phyloP scores from a whole-genome alignment of 2,888 invertebrate genomes.

The Himalopsyche japonica region DNA sequence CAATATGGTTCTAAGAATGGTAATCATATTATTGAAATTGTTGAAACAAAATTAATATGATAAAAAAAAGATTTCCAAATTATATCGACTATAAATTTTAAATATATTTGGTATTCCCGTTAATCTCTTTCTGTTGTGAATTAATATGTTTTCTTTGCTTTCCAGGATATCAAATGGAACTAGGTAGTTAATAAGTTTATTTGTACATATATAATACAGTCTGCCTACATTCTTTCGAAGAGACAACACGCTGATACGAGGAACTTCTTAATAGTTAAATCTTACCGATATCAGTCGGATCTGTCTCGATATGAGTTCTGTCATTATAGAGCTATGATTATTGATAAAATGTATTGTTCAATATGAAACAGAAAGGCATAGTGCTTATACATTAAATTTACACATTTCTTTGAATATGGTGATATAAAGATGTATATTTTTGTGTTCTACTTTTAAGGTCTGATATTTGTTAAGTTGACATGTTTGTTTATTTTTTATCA shows the following conservation, averaged over 20 bases:
- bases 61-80: too few relatives aligned
- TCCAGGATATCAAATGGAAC: conserved; percentile 41
- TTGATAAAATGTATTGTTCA: not conserved
- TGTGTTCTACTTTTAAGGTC: conserved; percentile 19
- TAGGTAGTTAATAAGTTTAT: conserved; percentile 23
- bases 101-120: too few relatives aligned
- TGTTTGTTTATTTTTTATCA: conserved; percentile 1
- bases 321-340: not conserved
- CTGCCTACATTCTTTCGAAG: conserved; percentile 16
- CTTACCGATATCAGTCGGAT: not conserved
- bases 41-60: too few relatives aligned
- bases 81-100: too few relatives aligned
- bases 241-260: not conserved
- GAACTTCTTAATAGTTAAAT: not conserved
- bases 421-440: conserved; percentile 38
- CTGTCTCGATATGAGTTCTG: not conserved
- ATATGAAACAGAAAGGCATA: conserved; percentile 29
- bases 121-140: not conserved
- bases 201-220: conserved; percentile 22
- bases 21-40: too few relatives aligned
- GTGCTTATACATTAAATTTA: conserved; percentile 34
- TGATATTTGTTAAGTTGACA: conserved; percentile 23
- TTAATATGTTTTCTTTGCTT: conserved; percentile 22
- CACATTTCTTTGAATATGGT: conserved; percentile 23
- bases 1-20: too few relatives aligned